These are phyloP conservation scores for Cacoxenus indagator DNA, from an alignment of 2,888 invertebrate species.

Conservation along the genomic window DNA sequence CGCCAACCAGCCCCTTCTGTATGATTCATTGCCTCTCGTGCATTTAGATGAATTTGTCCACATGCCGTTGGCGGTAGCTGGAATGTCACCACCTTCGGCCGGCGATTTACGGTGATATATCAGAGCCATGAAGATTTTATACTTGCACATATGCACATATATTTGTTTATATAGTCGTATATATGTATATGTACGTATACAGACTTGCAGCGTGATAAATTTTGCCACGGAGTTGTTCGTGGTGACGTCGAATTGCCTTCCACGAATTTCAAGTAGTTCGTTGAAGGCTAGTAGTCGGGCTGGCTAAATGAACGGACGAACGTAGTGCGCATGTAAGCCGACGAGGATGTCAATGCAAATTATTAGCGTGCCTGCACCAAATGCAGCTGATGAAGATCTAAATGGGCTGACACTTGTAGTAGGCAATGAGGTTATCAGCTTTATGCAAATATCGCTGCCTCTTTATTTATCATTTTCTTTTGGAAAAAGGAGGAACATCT, in stretches of 20 bases:
- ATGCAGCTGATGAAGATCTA: constrained; percentile 25
- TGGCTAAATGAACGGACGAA: neutral
- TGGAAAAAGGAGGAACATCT: too few relatives aligned
- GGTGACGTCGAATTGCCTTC: constrained; percentile 45
- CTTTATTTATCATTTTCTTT: neutral
- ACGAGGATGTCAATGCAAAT: neutral
- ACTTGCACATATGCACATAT: neutral
- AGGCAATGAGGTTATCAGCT: constrained; percentile 21
- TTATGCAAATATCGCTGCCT: constrained; percentile 26
- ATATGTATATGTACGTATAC: neutral
- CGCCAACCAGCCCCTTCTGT: neutral
- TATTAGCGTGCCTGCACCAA: constrained; percentile 29
- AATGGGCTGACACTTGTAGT: constrained; percentile 35
- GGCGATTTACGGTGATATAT: constrained; percentile 1
- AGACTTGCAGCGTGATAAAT: constrained; percentile 27
- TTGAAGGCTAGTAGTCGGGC: constrained; percentile 12
- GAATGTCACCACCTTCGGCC: constrained; percentile 21
- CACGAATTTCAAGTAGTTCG: constrained; percentile 56
- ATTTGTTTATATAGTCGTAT: neutral
- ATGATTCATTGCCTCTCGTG: constrained; percentile 32
- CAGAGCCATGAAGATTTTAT: constrained; percentile 3
- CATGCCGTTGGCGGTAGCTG: constrained; percentile 25
- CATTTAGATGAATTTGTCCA: constrained; percentile 58
- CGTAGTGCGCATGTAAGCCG: neutral
- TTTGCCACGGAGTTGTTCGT: constrained; percentile 4